Evolutionary conservation across 2,113 vertebrate genomes (phyloP).

Genomic region (Oxygymnocypris stewartii): DNA sequence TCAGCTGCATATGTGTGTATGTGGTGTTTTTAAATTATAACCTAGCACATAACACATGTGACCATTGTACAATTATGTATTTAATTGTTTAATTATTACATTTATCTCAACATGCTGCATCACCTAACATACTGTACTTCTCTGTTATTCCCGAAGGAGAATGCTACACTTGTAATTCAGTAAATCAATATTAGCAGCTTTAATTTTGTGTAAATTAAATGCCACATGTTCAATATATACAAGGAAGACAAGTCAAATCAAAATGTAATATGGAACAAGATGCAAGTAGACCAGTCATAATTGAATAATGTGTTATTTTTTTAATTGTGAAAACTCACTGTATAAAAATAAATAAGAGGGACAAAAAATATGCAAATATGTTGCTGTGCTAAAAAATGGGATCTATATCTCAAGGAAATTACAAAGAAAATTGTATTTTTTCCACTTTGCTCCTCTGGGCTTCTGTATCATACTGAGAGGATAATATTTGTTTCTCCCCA

Average conservation of each 20-base stretch:
- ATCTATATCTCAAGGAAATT: not conserved
- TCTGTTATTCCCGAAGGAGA: no score
- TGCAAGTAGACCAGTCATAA: not conserved
- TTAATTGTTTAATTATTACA: no score
- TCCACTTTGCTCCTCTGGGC: not conserved
- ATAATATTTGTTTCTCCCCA: not conserved
- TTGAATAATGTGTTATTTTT: not conserved
- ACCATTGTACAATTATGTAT: not conserved
- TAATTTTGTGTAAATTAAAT: not conserved
- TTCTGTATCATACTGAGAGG: slow-evolving; percentile 1
- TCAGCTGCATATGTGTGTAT: slow-evolving; percentile 33
- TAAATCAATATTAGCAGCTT: no score
- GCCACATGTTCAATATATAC: not conserved
- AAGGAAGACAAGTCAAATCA: not conserved
- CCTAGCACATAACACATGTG: not conserved
- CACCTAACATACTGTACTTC: no score
- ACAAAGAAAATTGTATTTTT: no score
- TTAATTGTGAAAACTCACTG: not conserved
- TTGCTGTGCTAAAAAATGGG: not conserved
- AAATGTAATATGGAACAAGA: not conserved
- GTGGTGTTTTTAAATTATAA: not conserved
- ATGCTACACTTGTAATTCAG: no score
- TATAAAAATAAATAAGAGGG: not conserved
- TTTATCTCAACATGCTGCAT: no score
- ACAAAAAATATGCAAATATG: not conserved